Evolutionary conservation across 2,888 invertebrate genomes (phyloP).

Genomic region (Lasioglossum morio): DNA sequence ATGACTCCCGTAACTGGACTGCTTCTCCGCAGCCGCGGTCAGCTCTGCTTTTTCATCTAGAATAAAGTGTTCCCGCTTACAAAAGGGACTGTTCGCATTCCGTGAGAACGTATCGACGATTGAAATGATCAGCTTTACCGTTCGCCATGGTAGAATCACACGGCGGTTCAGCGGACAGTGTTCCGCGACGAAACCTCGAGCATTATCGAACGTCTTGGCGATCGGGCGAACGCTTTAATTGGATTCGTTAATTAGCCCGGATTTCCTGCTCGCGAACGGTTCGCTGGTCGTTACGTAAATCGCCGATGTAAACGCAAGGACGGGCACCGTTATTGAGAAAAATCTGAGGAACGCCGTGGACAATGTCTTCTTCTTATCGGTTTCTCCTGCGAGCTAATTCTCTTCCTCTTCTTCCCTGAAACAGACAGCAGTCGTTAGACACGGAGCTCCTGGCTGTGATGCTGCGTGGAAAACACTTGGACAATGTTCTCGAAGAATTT

Average conservation of each 20-base stretch:
- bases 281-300: conserved; percentile 41
- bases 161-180: background rate
- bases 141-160: background rate
- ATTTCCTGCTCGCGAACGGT: conserved; percentile 16
- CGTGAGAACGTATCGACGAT: background rate
- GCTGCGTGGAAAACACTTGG: background rate
- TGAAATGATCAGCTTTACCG: background rate
- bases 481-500: background rate
- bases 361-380: background rate
- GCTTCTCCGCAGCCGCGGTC: background rate
- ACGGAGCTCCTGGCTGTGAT: background rate
- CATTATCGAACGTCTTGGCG: conserved; percentile 11
- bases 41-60: background rate
- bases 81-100: background rate
- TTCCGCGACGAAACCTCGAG: background rate
- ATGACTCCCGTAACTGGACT: conserved; percentile 2
- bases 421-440: background rate
- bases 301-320: conserved; percentile 40
- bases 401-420: background rate
- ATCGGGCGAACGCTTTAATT: conserved; percentile 6
- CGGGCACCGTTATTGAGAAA: conserved; percentile 39
- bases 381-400: background rate
- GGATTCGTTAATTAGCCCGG: conserved; percentile 27
- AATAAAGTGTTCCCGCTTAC: background rate
- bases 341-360: background rate